Base-by-base conservation (phyloP, 2,888 invertebrate genomes). In the Ypsolopha sequella region DNA sequence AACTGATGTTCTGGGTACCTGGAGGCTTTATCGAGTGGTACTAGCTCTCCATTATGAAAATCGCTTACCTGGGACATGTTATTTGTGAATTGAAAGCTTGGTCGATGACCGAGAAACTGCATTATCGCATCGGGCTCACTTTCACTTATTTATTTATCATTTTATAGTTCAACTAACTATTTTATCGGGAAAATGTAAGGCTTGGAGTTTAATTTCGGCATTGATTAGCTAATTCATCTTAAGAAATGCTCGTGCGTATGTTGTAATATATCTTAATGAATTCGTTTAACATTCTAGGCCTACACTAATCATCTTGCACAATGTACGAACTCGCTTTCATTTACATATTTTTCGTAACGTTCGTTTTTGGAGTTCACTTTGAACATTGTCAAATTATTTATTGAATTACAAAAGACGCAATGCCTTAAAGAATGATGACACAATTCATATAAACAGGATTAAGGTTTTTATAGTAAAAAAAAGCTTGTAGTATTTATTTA, bases 281-380 rank as follows among this genome's bases (percentile, higher is more conserved):
- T 59, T 58, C 59, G 58, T 60, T 65, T 55, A 41, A 58, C 55
- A 62, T 65, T 65, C 63, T 60, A 61, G 58, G 56, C 56, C 57
- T 56, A 62, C 56, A 53, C 55, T 55, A 57, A 54, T 52, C 51
- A 44, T 13, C 51, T 66, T 66, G 58, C 64, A 58, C 62, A 64
- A 56, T 56, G 45, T 46, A 52, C 24, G 46, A 36, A 46, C 48
- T 48, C 10, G 14, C 8, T 11, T 47, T 7, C 14, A 52, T 56
- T 56, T 50, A 43, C 56, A 56, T 56, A 56, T 51, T 56, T 55
- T 57, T 55, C 54, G 57, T 55, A 56, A 55, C 52, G 36, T 24
- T 45, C 45, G 4, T 45, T 24, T n/a, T 4, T 8, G n/a, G 34
- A 24, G 45, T 34, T 24, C 24, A 24, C 24, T 24, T 24, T 45